A percentile compares a stretch with the other conserved stretches of the same genome.
These are phyloP conservation scores for Todiramphus saurophagus DNA, from an alignment of 2,113 vertebrate genomes.

Conservation along the genomic window DNA sequence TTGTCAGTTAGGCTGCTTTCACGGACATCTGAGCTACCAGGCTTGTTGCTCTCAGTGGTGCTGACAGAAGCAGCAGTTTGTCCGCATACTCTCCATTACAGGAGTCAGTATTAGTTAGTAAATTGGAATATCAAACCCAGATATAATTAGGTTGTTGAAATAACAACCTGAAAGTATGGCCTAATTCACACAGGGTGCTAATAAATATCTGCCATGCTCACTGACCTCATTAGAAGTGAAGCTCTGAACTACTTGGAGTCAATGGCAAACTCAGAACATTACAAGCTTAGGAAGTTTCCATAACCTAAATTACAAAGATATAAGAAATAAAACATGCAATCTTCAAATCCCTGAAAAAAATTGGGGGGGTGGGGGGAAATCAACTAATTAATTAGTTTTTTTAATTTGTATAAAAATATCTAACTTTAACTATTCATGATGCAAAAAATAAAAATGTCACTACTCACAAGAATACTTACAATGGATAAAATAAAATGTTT, in stretches of 20 bases:
- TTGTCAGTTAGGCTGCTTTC: background rate
- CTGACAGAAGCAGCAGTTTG: constrained; percentile 39
- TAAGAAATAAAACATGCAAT: background rate
- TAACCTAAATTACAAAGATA: constrained; percentile 25
- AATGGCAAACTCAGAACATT: background rate
- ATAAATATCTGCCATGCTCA: constrained; percentile 47
- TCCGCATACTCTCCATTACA: constrained; percentile 6
- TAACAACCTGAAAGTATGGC: constrained; percentile 46
- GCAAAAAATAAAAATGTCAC: background rate
- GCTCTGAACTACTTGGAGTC: constrained; percentile 33
- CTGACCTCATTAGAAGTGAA: constrained; percentile 50
- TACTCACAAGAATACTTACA: background rate
- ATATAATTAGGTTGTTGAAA: constrained; percentile 59
- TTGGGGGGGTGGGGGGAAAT: no score
- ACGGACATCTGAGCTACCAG: background rate
- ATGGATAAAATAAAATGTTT: background rate
- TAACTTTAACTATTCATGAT: background rate
- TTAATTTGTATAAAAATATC: background rate
- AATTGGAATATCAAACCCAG: constrained; percentile 53
- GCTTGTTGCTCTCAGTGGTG: background rate
- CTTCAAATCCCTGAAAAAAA: background rate
- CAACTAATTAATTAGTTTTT: background rate
- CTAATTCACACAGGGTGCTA: constrained; percentile 49
- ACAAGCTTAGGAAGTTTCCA: constrained; percentile 24
- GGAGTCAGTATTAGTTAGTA: constrained; percentile 34